phyloP scores from a whole-genome alignment of 2,113 vertebrate genomes.

The Leiothrix lutea region DNA sequence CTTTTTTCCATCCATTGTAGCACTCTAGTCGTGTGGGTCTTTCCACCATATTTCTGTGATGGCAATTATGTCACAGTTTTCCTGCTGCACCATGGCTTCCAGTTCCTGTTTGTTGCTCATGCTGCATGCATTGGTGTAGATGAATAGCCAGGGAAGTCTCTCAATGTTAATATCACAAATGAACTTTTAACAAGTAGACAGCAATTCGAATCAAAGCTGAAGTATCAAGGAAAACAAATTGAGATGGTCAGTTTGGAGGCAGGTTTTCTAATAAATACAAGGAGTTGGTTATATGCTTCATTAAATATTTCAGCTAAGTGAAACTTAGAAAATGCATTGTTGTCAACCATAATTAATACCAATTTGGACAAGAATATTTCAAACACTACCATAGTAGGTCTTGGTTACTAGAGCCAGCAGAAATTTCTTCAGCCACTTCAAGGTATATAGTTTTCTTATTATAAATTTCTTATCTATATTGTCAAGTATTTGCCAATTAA shows the following conservation, averaged over 20 bases:
- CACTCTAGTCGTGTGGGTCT: not conserved
- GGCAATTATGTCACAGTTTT: not conserved
- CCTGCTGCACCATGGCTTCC: not conserved
- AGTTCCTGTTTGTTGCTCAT: not conserved
- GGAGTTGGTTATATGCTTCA: not conserved
- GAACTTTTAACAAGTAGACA: not conserved
- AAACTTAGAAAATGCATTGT: not conserved
- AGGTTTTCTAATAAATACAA: slow-evolving; percentile 8
- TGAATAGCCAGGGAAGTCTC: not conserved
- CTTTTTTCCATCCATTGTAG: not conserved
- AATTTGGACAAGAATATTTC: not conserved
- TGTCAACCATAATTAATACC: not conserved
- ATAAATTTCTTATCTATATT: not conserved
- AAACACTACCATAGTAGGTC: not conserved
- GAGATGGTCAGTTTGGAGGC: not conserved
- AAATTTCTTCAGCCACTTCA: not conserved
- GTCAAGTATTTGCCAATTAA: not conserved
- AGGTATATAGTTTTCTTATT: not conserved
- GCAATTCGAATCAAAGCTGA: not conserved
- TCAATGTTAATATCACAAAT: not conserved
- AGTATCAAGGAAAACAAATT: slow-evolving; percentile 14
- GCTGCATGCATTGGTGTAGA: not conserved
- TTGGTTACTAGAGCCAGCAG: not conserved
- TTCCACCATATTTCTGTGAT: not conserved
- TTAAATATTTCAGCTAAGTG: slow-evolving; percentile 14